A percentile compares a stretch with the other conserved stretches of the same genome.
These are phyloP conservation scores for Pseudopleuronectes americanus DNA, from an alignment of 2,797 vertebrate genomes.

Conservation along the genomic window DNA sequence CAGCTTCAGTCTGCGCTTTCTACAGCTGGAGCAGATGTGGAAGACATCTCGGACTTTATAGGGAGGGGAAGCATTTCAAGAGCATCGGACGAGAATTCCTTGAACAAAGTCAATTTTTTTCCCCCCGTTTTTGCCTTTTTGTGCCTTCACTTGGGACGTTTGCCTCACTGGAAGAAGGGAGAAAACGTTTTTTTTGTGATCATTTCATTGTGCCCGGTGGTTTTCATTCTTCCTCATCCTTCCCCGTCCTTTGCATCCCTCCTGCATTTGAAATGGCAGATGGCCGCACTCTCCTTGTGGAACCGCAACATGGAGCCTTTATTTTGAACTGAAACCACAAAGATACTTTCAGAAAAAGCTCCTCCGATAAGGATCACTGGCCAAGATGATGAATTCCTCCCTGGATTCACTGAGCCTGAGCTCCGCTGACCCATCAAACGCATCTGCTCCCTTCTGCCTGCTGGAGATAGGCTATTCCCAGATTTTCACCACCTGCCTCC, in stretches of 20 bases:
- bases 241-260: slow-evolving; percentile 35
- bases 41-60: slow-evolving; percentile 65
- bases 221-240: slow-evolving; percentile 18
- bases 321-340: slow-evolving; percentile 52
- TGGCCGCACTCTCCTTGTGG: slow-evolving; percentile 26
- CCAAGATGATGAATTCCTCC: slow-evolving; percentile 95
- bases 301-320: slow-evolving; percentile 44
- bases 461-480: slow-evolving; percentile 91
- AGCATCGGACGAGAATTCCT: slow-evolving; percentile 60
- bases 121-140: slow-evolving; percentile 32
- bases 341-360: slow-evolving; percentile 28
- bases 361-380: slow-evolving; percentile 71
- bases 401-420: slow-evolving; percentile 88
- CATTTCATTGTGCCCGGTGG: too few relatives aligned
- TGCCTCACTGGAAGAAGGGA: slow-evolving; percentile 2
- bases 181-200: slow-evolving; percentile 2
- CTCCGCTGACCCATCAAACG: slow-evolving; percentile 63
- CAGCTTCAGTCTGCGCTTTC: slow-evolving; percentile 46
- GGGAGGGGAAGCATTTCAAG: slow-evolving; percentile 55
- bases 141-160: slow-evolving; percentile 49
- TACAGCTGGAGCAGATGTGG: slow-evolving; percentile 69
- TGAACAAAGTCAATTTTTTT: slow-evolving; percentile 47
- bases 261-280: slow-evolving; percentile 53
- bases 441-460: slow-evolving; percentile 90
- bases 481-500: slow-evolving; percentile 90